Conservation (phyloP, 2,113 vertebrate genomes). For the Opisthocomus hoazin region DNA sequence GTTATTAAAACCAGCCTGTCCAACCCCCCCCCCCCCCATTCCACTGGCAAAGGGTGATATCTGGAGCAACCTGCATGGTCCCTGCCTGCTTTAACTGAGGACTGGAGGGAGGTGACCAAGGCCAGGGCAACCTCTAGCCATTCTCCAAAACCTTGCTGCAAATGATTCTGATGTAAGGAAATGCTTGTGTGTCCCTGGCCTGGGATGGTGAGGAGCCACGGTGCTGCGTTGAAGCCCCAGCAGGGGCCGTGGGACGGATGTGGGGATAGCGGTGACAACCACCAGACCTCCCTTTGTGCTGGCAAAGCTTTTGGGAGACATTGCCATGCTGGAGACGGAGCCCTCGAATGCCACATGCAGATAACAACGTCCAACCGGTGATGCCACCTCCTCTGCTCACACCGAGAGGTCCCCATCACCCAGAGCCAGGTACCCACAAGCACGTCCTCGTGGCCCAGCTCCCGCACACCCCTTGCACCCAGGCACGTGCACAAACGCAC, state of each 20-base stretch:
- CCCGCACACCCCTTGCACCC: background rate
- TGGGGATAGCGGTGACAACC: background rate
- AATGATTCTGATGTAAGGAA: fast-evolving
- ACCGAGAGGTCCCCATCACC: background rate
- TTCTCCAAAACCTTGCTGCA: background rate
- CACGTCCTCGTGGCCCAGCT: background rate
- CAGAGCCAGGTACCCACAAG: background rate
- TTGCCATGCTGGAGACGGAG: background rate
- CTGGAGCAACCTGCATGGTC: background rate
- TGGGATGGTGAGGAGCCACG: fast-evolving
- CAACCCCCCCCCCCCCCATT: background rate
- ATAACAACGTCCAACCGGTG: background rate
- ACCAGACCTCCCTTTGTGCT: fast-evolving
- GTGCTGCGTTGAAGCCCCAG: background rate
- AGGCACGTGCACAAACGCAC: too few relatives aligned
- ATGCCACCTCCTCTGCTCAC: background rate
- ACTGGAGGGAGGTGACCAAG: fast-evolving
- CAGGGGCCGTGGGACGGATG: fast-evolving
- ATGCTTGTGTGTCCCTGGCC: fast-evolving
- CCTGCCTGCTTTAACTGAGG: background rate
- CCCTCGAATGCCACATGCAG: background rate
- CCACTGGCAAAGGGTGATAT: fast-evolving
- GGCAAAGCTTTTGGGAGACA: fast-evolving
- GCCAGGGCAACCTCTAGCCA: fast-evolving
- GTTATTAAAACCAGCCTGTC: background rate